These are phyloP conservation scores for Apis dorsata DNA, from an alignment of 1,140 invertebrate species.

Conservation along the genomic window DNA sequence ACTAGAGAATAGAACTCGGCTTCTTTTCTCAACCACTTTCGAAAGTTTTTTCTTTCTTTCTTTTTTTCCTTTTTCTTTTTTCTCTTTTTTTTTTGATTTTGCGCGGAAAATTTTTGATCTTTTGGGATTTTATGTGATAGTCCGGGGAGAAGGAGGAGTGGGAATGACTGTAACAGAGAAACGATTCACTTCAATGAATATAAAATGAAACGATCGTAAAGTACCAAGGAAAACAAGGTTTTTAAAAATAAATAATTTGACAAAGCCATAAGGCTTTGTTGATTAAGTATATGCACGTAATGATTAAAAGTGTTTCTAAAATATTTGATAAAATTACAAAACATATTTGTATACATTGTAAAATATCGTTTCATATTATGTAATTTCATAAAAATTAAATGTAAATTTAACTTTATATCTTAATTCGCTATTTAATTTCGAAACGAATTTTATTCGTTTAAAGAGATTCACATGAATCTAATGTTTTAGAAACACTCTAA, in stretches of 20 bases:
- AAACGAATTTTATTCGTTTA: not conserved
- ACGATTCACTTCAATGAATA: not conserved
- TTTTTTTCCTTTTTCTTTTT: conserved; percentile 1
- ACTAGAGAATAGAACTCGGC: conserved; percentile 9
- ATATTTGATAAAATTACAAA: not conserved
- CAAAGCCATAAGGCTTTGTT: not conserved
- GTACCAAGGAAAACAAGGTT: not conserved
- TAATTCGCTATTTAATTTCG: not conserved
- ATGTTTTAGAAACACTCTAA: not conserved
- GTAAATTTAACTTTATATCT: not conserved
- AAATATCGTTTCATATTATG: not conserved
- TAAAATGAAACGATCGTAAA: not conserved
- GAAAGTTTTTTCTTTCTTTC: conserved; percentile 43
- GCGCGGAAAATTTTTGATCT: conserved; percentile 33
- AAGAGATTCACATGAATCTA: not conserved
- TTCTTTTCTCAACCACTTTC: conserved; percentile 33
- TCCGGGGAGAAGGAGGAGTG: conserved; percentile 49
- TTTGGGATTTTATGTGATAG: not conserved
- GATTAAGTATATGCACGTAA: not conserved
- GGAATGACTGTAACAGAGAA: conserved; percentile 17
- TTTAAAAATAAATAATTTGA: not conserved
- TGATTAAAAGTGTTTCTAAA: not conserved
- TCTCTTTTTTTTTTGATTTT: conserved; percentile 33
- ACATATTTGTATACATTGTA: not conserved
- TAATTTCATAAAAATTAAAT: not conserved